Evolutionary conservation across 2,888 invertebrate genomes (phyloP).

Genomic region (Teleiodes luculella): DNA sequence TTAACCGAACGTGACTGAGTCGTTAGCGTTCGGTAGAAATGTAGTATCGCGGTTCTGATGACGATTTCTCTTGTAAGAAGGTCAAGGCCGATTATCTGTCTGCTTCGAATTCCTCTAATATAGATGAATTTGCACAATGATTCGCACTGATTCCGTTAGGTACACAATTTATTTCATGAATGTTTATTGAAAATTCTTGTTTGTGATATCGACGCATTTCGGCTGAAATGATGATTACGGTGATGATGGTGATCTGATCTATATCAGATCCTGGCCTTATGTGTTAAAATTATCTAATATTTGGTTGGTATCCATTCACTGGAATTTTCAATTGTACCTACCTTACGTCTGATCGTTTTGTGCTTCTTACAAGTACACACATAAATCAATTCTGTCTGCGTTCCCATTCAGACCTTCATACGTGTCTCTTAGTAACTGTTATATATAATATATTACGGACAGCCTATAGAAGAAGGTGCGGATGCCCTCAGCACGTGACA

Average conservation of each 20-base stretch:
- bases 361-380: not conserved
- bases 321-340: too few species aligned
- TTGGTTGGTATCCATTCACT: too few species aligned
- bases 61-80: slow-evolving; percentile 64
- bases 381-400: slow-evolving; percentile 30
- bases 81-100: slow-evolving; percentile 64
- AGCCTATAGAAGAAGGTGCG: slow-evolving; percentile 40
- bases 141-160: too few species aligned
- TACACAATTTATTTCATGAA: too few species aligned
- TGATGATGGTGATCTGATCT: too few species aligned
- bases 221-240: too few species aligned
- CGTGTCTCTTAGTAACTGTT: slow-evolving; percentile 35
- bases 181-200: too few species aligned
- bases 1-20: slow-evolving; percentile 16
- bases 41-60: slow-evolving; percentile 45
- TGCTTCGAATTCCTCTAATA: not conserved
- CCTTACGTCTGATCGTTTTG: not conserved
- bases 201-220: too few species aligned
- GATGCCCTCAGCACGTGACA: slow-evolving; percentile 68
- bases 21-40: slow-evolving; percentile 30
- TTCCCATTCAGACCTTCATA: slow-evolving; percentile 50
- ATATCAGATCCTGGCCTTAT: too few species aligned
- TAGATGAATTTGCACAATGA: slow-evolving; percentile 21
- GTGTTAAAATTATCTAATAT: too few species aligned
- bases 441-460: not conserved